phyloP scores from a whole-genome alignment of 2,113 vertebrate species.

The Daphoenositta chrysoptera region DNA sequence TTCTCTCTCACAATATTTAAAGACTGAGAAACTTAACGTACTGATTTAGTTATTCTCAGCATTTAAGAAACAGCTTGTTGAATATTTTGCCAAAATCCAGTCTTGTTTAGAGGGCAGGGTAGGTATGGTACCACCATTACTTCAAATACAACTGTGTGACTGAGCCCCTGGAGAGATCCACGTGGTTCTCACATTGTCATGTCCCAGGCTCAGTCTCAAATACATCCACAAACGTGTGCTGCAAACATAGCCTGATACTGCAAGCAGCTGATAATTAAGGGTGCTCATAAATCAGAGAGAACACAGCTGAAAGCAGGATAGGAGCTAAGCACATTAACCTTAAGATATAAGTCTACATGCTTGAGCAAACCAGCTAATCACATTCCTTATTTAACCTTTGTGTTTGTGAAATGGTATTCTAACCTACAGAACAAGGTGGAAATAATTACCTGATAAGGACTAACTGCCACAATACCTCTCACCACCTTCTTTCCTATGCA shows the following conservation, averaged over 20 bases:
- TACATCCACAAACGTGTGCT: neutral
- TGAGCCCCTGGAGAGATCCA: neutral
- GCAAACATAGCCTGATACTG: neutral
- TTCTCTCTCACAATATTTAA: neutral
- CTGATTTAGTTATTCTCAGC: neutral
- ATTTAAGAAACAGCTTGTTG: neutral
- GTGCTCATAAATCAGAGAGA: neutral
- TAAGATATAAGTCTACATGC: neutral
- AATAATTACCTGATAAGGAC: neutral
- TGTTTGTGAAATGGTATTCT: neutral
- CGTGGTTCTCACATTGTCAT: neutral
- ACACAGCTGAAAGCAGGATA: neutral
- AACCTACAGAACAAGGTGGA: neutral
- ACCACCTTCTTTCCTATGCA: neutral
- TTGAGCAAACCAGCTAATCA: neutral
- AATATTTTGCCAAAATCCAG: neutral
- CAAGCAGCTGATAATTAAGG: neutral
- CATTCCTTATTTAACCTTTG: neutral
- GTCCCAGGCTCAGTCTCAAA: neutral
- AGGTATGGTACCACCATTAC: neutral
- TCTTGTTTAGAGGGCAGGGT: neutral
- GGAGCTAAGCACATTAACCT: neutral
- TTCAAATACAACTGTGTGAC: neutral
- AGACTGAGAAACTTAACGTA: neutral
- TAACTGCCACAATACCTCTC: neutral